Evolutionary conservation across 2,113 vertebrate species (phyloP).

Genomic region (Bubo blakistoni): DNA sequence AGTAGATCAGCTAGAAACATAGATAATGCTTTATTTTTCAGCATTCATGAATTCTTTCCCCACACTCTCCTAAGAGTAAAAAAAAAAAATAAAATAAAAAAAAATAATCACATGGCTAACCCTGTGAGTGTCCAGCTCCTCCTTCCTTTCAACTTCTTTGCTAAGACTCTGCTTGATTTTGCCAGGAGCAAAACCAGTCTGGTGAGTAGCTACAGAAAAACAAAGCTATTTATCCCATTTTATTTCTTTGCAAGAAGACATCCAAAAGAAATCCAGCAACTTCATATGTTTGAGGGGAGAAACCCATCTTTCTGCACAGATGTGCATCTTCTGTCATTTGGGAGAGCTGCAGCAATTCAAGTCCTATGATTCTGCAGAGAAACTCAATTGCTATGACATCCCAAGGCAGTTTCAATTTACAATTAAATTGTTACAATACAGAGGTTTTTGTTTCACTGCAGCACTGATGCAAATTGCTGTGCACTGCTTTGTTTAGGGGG

Average conservation of each 20-base stretch:
- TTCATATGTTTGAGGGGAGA: background rate
- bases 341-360: background rate
- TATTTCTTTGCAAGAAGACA: background rate
- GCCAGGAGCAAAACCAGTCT: background rate
- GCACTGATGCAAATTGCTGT: background rate
- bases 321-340: background rate
- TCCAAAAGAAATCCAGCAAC: background rate
- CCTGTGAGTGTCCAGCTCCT: background rate
- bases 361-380: background rate
- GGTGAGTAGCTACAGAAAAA: background rate
- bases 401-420: slow-evolving; percentile 45
- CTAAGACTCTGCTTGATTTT: background rate
- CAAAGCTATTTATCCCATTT: background rate
- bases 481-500: background rate
- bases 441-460: background rate
- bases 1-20: background rate
- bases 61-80: background rate
- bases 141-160: background rate
- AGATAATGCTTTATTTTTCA: background rate
- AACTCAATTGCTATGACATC: background rate
- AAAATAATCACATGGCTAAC: background rate
- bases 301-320: background rate
- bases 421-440: background rate
- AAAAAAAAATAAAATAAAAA: too few species aligned
- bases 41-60: background rate